phyloP scores from a whole-genome alignment of 2,797 vertebrate species.

The Microctenopoma steveboyesi region DNA sequence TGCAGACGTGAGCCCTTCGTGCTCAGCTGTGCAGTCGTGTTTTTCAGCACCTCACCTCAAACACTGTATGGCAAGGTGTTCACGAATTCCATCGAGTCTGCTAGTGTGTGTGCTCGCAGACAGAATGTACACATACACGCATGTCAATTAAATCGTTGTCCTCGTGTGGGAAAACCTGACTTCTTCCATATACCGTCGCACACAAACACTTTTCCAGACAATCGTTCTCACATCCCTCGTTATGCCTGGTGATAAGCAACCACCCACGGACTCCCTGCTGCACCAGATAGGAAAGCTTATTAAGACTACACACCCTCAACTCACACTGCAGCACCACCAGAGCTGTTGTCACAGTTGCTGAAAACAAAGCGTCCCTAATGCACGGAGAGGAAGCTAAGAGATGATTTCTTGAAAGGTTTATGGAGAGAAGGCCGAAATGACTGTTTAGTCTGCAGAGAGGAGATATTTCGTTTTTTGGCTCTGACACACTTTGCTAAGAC shows the following conservation, averaged over 20 bases:
- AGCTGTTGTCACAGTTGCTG: slow-evolving; percentile 48
- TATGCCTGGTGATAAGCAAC: slow-evolving; percentile 50
- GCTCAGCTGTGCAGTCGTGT: neutral
- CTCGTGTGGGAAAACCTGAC: slow-evolving; percentile 20
- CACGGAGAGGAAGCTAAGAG: neutral
- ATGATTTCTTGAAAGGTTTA: slow-evolving; percentile 19
- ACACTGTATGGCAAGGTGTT: slow-evolving; percentile 30
- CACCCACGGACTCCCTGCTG: slow-evolving; percentile 56
- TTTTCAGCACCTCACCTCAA: neutral
- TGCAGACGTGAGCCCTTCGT: neutral
- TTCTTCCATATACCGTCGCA: slow-evolving; percentile 18
- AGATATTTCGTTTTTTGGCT: neutral
- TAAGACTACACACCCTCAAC: slow-evolving; percentile 46
- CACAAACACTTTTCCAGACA: slow-evolving; percentile 22
- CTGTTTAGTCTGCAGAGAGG: slow-evolving; percentile 8
- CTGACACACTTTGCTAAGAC: slow-evolving; percentile 8
- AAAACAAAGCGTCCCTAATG: slow-evolving; percentile 34
- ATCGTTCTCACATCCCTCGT: slow-evolving; percentile 56
- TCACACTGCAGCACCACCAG: slow-evolving; percentile 20
- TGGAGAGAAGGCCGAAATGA: neutral
- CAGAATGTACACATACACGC: slow-evolving; percentile 10
- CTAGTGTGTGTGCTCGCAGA: slow-evolving; percentile 11
- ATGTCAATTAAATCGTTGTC: slow-evolving; percentile 43
- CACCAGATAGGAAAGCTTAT: slow-evolving; percentile 59
- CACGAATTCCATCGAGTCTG: slow-evolving; percentile 22